Evolutionary conservation across 2,113 vertebrate species (phyloP).

Genomic region (Microcebus jonahi): DNA sequence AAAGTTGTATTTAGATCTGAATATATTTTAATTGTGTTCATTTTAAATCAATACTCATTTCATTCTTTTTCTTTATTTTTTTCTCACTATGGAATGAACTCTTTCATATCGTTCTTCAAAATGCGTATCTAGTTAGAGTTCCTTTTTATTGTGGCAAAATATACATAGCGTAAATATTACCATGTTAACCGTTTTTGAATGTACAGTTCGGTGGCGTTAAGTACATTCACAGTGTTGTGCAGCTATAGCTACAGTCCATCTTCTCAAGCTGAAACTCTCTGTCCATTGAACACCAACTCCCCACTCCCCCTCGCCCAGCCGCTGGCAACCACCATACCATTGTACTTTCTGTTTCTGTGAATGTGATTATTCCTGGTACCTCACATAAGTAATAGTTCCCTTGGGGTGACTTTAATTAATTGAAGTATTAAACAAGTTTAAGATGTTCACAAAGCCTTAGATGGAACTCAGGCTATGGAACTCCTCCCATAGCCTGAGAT

Average conservation of each 20-base stretch:
- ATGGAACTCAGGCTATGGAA: background rate
- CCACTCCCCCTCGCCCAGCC: fast-evolving
- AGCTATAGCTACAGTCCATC: fast-evolving
- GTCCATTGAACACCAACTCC: background rate
- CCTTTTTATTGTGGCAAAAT: background rate
- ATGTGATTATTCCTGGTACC: background rate
- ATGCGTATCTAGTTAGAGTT: background rate
- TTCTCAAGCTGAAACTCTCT: background rate
- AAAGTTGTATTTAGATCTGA: too few species aligned
- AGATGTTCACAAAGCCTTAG: background rate
- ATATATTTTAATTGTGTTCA: background rate
- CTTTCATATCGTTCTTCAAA: background rate
- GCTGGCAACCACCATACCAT: background rate
- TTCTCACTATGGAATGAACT: background rate
- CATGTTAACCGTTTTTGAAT: too few species aligned
- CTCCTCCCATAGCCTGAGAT: background rate
- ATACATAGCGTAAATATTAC: too few species aligned
- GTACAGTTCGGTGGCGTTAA: fast-evolving
- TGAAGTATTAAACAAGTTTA: too few species aligned
- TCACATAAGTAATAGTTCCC: background rate
- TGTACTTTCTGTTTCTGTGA: background rate
- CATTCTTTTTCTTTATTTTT: background rate
- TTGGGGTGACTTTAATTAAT: background rate
- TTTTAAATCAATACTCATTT: background rate
- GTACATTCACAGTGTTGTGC: fast-evolving